These are phyloP conservation scores for Nasua narica DNA, from an alignment of 2,797 vertebrate genomes.

Conservation along the genomic window DNA sequence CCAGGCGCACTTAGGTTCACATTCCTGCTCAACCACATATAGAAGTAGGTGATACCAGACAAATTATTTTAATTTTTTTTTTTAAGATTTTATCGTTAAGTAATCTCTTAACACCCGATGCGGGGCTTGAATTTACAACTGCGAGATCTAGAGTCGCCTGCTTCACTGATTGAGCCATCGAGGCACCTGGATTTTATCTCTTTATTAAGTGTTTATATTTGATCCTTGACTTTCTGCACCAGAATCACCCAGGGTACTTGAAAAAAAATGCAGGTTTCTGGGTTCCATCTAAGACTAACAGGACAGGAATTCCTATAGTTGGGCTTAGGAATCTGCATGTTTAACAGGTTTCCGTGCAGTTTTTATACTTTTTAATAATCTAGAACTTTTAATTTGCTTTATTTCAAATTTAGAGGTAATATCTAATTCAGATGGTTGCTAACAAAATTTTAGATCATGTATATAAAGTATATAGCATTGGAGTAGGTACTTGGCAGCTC, in stretches of 20 bases:
- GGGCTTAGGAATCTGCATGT: background rate
- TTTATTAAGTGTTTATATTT: slow-evolving; percentile 17
- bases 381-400: slow-evolving; percentile 19
- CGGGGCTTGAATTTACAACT: background rate
- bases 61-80: background rate
- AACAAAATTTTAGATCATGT: background rate
- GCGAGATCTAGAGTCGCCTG: background rate
- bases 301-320: background rate
- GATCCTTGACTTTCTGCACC: background rate
- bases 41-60: background rate
- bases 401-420: background rate
- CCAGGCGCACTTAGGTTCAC: background rate
- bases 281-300: background rate
- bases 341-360: background rate
- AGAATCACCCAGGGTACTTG: background rate
- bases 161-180: background rate
- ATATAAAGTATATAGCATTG: background rate
- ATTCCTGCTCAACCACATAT: background rate
- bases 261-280: background rate
- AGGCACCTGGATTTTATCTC: background rate
- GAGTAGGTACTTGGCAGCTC: background rate
- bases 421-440: background rate
- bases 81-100: background rate
- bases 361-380: background rate
- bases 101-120: background rate